Evolutionary conservation across 2,888 invertebrate genomes (phyloP).

Genomic region (Liodrosophila aerea): DNA sequence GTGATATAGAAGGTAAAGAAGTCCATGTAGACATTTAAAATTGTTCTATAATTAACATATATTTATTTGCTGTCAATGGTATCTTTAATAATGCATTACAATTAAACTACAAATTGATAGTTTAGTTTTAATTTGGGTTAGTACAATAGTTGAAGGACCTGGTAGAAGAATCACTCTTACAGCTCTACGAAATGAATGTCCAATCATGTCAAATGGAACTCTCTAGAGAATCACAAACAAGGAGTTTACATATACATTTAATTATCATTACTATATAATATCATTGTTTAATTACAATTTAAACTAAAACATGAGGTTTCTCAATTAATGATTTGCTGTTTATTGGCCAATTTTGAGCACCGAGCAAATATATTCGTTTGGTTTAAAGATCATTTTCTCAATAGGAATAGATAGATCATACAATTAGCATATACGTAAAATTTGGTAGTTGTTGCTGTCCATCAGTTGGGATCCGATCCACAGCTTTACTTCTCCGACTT

Average conservation of each 20-base stretch:
- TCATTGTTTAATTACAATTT: slow-evolving; percentile 54
- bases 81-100: slow-evolving; percentile 45
- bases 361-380: slow-evolving; percentile 43
- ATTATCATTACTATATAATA: slow-evolving; percentile 28
- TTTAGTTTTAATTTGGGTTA: slow-evolving; percentile 34
- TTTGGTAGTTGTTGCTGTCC: slow-evolving; percentile 26
- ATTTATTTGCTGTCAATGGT: slow-evolving; percentile 29
- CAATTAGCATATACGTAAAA: slow-evolving; percentile 10
- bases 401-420: slow-evolving; percentile 31
- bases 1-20: too few species aligned
- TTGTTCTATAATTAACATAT: slow-evolving; percentile 22
- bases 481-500: slow-evolving; percentile 68
- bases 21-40: not conserved
- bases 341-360: slow-evolving; percentile 54
- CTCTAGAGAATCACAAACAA: slow-evolving; percentile 63
- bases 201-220: slow-evolving; percentile 21
- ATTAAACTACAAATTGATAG: slow-evolving; percentile 59
- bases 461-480: not conserved
- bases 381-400: slow-evolving; percentile 29
- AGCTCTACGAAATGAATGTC: slow-evolving; percentile 42
- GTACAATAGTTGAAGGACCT: slow-evolving; percentile 42
- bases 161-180: slow-evolving; percentile 34
- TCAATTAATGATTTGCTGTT: slow-evolving; percentile 24
- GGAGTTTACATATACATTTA: slow-evolving; percentile 38
- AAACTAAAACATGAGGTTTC: slow-evolving; percentile 70